Conservation (phyloP, 1,140 invertebrate genomes). For the Drosophila burlai region DNA sequence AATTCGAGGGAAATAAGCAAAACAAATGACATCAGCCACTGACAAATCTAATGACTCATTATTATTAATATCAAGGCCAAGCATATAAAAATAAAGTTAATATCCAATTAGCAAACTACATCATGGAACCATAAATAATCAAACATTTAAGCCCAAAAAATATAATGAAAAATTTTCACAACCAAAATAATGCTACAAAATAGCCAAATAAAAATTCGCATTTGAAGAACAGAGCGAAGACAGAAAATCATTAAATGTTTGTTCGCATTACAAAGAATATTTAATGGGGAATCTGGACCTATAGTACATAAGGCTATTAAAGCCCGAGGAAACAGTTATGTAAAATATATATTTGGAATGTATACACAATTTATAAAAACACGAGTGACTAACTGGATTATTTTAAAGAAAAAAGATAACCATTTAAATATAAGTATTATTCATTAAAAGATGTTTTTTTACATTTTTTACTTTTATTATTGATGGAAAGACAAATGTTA, state of each 20-base stretch:
- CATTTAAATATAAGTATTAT: not conserved
- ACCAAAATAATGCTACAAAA: conserved; percentile 34
- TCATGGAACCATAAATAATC: conserved; percentile 18
- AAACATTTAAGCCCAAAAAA: conserved; percentile 20
- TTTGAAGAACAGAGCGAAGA: not conserved
- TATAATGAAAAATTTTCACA: conserved; percentile 1
- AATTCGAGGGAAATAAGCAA: conserved; percentile 1
- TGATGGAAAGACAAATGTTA: not conserved
- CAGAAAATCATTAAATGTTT: conserved; percentile 15
- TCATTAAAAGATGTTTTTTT: not conserved
- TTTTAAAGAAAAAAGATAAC: not conserved
- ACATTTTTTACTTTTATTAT: not conserved
- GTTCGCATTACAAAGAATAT: conserved; percentile 33
- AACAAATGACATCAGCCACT: conserved; percentile 3
- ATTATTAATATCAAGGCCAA: conserved; percentile 16
- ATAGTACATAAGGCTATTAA: conserved; percentile 21
- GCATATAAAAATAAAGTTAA: conserved; percentile 40
- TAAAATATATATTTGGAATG: conserved; percentile 33
- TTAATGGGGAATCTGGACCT: conserved; percentile 14
- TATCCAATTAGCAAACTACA: conserved; percentile 46
- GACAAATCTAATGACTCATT: conserved; percentile 9
- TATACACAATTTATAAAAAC: conserved; percentile 10
- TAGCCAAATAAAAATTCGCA: conserved; percentile 11
- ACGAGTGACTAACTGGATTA: not conserved
- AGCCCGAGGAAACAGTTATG: not conserved